These are phyloP conservation scores for Pseudococcus jackbeardsleyi DNA, from an alignment of 2,888 invertebrate genomes.

Conservation along the genomic window DNA sequence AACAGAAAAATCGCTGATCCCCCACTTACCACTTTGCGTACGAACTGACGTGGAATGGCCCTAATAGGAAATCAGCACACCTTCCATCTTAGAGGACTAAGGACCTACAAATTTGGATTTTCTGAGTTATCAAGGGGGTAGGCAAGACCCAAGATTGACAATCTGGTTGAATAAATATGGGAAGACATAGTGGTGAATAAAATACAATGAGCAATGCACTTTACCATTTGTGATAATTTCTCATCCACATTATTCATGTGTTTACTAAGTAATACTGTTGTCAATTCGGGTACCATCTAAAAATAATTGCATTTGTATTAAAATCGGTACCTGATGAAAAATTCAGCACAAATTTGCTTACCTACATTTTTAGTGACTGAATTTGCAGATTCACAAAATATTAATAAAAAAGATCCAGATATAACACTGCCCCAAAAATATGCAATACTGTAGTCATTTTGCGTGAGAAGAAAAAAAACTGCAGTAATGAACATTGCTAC, in stretches of 20 bases:
- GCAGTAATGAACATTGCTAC: not conserved
- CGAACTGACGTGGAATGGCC: too few relatives aligned
- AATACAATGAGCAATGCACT: too few relatives aligned
- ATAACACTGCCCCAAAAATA: not conserved
- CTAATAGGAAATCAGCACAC: too few relatives aligned
- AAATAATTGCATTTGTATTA: not conserved
- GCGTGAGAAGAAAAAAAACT: not conserved
- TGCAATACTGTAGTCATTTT: not conserved
- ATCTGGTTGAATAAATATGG: too few relatives aligned
- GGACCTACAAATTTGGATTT: not conserved
- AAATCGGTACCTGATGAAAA: too few relatives aligned
- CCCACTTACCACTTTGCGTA: too few relatives aligned
- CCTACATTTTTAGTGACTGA: not conserved
- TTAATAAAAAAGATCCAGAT: not conserved
- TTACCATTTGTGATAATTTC: conserved; percentile 21
- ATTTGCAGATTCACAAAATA: conserved; percentile 2
- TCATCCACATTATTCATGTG: not conserved
- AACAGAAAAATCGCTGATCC: too few relatives aligned
- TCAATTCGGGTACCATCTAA: not conserved
- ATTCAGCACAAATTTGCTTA: too few relatives aligned
- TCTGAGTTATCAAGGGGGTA: too few relatives aligned
- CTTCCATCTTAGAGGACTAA: too few relatives aligned
- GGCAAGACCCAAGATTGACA: too few relatives aligned
- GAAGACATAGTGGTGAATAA: too few relatives aligned
- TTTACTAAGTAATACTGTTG: not conserved